phyloP scores from a whole-genome alignment of 2,113 vertebrate genomes.

The Lycocorax pyrrhopterus region DNA sequence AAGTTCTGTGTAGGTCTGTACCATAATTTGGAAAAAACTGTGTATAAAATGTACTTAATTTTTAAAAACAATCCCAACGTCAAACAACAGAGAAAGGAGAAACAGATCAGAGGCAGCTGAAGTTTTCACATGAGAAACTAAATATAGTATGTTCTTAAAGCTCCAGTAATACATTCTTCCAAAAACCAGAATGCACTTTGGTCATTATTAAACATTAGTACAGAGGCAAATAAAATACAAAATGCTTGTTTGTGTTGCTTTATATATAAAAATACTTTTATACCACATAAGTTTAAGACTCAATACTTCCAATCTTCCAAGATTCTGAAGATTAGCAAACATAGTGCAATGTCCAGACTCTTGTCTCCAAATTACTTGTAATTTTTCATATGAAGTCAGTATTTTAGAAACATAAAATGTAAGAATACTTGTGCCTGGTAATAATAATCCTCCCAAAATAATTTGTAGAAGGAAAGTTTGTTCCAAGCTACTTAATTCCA shows the following conservation, averaged over 20 bases:
- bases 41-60: conserved; percentile 75
- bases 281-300: conserved; percentile 63
- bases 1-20: conserved; percentile 74
- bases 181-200: conserved; percentile 91
- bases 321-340: conserved; percentile 42
- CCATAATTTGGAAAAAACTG: conserved; percentile 70
- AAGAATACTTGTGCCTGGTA: not conserved
- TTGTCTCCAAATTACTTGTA: not conserved
- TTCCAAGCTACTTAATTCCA: not conserved
- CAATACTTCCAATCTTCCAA: not conserved
- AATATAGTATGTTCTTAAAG: conserved; percentile 77
- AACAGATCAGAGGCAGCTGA: conserved; percentile 66
- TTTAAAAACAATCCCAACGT: conserved; percentile 74
- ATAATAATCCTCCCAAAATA: not conserved
- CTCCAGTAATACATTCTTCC: conserved; percentile 82
- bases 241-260: conserved; percentile 67
- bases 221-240: conserved; percentile 73
- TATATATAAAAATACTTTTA: conserved; percentile 67
- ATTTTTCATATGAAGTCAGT: conserved; percentile 31
- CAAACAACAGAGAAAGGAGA: conserved; percentile 71
- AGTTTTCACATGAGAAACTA: conserved; percentile 75
- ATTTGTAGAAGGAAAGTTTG: not conserved
- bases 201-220: conserved; percentile 81
- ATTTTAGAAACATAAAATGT: not conserved
- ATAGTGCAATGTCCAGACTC: not conserved